Evolutionary conservation across 2,797 vertebrate species (phyloP).

Genomic region (Notolepis coatsorum): DNA sequence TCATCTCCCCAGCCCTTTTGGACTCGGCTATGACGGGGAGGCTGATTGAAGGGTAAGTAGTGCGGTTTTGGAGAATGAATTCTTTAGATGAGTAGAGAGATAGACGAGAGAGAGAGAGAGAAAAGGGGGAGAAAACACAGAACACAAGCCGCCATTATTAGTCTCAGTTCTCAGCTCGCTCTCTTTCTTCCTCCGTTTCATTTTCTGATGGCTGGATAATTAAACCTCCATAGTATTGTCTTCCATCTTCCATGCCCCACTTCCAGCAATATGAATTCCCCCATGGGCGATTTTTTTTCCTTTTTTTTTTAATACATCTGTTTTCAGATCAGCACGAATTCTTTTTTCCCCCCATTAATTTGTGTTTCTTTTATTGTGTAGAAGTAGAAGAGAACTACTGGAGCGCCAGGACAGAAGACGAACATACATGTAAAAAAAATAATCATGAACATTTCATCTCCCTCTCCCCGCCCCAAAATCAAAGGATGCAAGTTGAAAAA

Average conservation of each 20-base stretch:
- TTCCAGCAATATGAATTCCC: constrained; percentile 78
- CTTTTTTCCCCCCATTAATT: constrained; percentile 73
- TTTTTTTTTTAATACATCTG: constrained; percentile 78
- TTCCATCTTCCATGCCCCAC: constrained; percentile 80
- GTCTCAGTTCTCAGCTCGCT: constrained; percentile 77
- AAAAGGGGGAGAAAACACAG: constrained; percentile 57
- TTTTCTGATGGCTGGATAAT: constrained; percentile 85
- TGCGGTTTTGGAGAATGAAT: constrained; percentile 80
- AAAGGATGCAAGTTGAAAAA: constrained; percentile 54
- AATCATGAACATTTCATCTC: constrained; percentile 55
- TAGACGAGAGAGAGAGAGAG: constrained; percentile 25
- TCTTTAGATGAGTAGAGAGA: constrained; percentile 74
- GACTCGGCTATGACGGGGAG: constrained; percentile 71
- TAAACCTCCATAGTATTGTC: constrained; percentile 87
- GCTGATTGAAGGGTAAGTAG: constrained; percentile 84
- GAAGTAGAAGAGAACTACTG: constrained; percentile 69
- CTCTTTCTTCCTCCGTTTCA: constrained; percentile 70
- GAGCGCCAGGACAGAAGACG: constrained; percentile 60
- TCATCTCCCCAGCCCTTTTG: constrained; percentile 79
- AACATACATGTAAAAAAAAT: constrained; percentile 46
- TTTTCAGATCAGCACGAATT: constrained; percentile 75
- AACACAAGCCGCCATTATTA: constrained; percentile 77
- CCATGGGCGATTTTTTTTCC: constrained; percentile 75
- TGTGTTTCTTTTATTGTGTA: constrained; percentile 79
- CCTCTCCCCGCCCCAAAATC: constrained; percentile 17